These are phyloP conservation scores for Limnephilus auricula DNA, from an alignment of 2,888 invertebrate genomes.

Conservation along the genomic window DNA sequence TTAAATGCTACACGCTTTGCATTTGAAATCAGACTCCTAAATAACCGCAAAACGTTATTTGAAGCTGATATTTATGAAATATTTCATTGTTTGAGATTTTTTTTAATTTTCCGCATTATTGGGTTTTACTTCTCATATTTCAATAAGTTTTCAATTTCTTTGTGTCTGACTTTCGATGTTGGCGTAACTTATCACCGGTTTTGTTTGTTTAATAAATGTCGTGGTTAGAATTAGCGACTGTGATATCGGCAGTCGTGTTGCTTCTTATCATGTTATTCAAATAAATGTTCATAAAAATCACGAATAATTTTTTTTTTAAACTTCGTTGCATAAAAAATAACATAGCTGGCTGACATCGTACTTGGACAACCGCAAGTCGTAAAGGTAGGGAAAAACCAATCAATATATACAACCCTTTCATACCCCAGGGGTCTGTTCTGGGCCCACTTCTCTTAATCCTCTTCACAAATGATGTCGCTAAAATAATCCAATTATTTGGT, in stretches of 20 bases:
- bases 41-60: neutral
- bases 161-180: neutral
- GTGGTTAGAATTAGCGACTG: neutral
- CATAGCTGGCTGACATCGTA: no score
- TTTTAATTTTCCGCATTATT: neutral
- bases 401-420: no score
- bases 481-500: no score
- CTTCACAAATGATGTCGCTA: no score
- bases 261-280: neutral
- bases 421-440: no score
- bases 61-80: neutral
- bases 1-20: conserved; percentile 18
- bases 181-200: neutral
- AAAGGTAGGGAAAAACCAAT: no score
- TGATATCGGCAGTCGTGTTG: neutral
- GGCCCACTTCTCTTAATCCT: no score
- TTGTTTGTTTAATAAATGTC: neutral
- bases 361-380: no score
- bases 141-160: neutral
- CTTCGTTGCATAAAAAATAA: neutral
- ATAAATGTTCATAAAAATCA: neutral
- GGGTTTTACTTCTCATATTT: neutral
- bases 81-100: neutral
- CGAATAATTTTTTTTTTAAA: neutral
- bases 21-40: neutral